phyloP scores from a whole-genome alignment of 2,113 vertebrate species.

The Oophaga pumilio region DNA sequence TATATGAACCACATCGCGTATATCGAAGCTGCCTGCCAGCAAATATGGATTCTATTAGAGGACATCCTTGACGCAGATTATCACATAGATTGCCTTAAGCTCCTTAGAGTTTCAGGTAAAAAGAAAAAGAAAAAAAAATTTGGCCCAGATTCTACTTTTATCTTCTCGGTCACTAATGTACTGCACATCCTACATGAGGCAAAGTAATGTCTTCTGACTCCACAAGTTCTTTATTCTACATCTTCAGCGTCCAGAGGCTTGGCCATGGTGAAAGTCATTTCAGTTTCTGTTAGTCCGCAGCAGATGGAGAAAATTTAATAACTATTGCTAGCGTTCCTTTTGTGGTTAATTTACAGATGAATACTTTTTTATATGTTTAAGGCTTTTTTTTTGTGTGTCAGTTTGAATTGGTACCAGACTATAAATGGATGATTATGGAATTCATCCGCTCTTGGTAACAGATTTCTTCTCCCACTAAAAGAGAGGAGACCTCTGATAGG shows the following conservation, averaged over 20 bases:
- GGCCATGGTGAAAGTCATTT: not conserved
- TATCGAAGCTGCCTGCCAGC: conserved; percentile 70
- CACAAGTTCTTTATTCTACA: not conserved
- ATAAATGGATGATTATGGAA: not conserved
- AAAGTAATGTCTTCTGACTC: not conserved
- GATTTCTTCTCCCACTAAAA: not conserved
- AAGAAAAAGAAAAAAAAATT: not conserved
- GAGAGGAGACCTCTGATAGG: too few relatives aligned
- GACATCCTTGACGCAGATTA: conserved; percentile 55
- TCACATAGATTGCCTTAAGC: conserved; percentile 39
- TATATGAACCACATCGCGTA: conserved; percentile 72
- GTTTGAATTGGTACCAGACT: not conserved
- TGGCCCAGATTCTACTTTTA: not conserved
- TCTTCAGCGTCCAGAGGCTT: not conserved
- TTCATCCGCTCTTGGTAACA: not conserved
- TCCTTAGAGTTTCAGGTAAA: conserved; percentile 43
- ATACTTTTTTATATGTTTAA: conserved; percentile 41
- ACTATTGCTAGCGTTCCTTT: not conserved
- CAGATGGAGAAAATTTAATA: conserved; percentile 63
- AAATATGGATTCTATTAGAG: conserved; percentile 73
- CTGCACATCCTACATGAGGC: not conserved
- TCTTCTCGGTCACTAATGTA: not conserved
- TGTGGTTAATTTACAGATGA: conserved; percentile 43
- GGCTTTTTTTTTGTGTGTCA: conserved; percentile 3
- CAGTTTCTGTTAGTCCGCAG: not conserved